Conservation (phyloP, 2,113 vertebrate species). For the Spea multiplicata region DNA sequence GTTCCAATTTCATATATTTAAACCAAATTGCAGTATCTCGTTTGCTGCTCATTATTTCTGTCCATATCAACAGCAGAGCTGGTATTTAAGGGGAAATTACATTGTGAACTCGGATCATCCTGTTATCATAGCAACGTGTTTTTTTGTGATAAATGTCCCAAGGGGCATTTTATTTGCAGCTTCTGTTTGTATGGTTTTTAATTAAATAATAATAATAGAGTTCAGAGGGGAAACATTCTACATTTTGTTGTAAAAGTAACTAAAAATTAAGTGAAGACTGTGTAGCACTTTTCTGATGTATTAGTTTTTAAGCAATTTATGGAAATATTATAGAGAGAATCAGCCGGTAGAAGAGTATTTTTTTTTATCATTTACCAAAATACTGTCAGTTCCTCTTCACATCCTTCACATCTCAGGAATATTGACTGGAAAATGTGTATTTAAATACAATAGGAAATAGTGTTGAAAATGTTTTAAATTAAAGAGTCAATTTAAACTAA, state of each 20-base stretch:
- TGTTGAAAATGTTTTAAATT: too few relatives aligned
- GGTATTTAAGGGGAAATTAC: background rate
- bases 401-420: too few relatives aligned
- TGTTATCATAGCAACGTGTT: background rate
- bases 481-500: too few relatives aligned
- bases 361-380: background rate
- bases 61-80: background rate
- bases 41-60: conserved; percentile 30
- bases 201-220: conserved; percentile 6
- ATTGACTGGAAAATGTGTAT: background rate
- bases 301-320: background rate
- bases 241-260: background rate
- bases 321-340: background rate
- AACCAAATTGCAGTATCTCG: conserved; percentile 3
- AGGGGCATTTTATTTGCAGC: background rate
- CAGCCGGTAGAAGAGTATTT: background rate
- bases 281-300: background rate
- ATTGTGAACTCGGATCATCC: conserved; percentile 1
- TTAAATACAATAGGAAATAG: background rate
- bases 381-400: background rate
- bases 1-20: conserved; percentile 3
- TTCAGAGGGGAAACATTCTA: background rate
- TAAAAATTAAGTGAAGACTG: background rate
- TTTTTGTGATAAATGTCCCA: background rate
- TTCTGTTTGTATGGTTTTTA: background rate